A percentile compares a stretch with the other conserved stretches of the same genome.
Conservation (phyloP, 30 jellyfish, hydroid and myxozoan species). For the Chironex yamaguchii region DNA sequence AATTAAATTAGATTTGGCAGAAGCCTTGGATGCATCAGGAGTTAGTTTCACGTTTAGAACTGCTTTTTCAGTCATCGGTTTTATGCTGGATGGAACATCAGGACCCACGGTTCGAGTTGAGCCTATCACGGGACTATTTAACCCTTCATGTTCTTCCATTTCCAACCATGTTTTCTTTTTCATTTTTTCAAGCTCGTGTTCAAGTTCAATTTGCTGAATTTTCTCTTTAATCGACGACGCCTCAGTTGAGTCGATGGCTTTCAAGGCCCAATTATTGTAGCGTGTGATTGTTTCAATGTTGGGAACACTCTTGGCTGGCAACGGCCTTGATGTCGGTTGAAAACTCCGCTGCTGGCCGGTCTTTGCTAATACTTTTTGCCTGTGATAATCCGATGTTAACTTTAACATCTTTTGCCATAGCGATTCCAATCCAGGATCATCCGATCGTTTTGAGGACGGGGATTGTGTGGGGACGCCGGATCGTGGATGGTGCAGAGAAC, state of each 20-base stretch:
- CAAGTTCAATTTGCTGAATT: neutral
- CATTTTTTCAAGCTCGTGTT: neutral
- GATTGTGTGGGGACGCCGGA: neutral
- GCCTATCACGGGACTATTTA: neutral
- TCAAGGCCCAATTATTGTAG: neutral
- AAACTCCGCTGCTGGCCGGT: neutral
- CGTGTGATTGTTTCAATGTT: neutral
- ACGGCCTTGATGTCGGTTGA: neutral
- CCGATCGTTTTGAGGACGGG: neutral
- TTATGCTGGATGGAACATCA: neutral
- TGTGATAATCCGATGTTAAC: conserved; percentile 67
- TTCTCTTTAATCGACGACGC: neutral
- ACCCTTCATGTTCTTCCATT: neutral
- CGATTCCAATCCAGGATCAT: conserved; percentile 2
- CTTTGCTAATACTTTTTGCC: neutral
- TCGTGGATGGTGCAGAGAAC: neutral
- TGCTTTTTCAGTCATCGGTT: neutral
- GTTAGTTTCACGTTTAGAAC: neutral
- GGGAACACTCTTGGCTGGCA: neutral
- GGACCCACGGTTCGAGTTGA: neutral
- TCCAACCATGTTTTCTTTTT: neutral
- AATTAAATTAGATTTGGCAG: neutral
- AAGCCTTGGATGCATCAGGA: neutral
- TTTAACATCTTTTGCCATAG: conserved; percentile 89
- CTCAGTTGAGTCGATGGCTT: neutral